These are phyloP conservation scores for Buathra laborator DNA, from an alignment of 2,888 invertebrate genomes.

Conservation along the genomic window DNA sequence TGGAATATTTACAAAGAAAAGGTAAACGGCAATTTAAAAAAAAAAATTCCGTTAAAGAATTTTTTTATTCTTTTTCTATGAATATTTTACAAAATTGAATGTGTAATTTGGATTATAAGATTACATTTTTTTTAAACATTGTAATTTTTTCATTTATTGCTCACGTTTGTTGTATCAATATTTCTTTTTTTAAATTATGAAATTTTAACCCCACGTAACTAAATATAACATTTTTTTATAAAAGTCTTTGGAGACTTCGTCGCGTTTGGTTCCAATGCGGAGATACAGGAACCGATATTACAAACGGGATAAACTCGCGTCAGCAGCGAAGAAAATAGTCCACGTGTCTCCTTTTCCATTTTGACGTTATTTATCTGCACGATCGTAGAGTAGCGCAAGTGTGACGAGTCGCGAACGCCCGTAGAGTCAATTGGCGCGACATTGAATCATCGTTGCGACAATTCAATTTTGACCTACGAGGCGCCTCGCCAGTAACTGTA, in stretches of 20 bases:
- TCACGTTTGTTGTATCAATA: no score
- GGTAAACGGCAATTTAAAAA: background rate
- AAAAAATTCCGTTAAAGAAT: no score
- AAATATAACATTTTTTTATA: no score
- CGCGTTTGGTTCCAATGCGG: no score
- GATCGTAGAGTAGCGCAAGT: background rate
- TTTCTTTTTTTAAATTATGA: no score
- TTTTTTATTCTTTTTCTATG: no score
- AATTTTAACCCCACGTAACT: no score
- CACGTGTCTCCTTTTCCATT: constrained; percentile 47
- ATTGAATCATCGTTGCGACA: constrained; percentile 70
- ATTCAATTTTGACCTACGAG: constrained; percentile 67
- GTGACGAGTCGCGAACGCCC: constrained; percentile 29
- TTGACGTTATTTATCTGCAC: constrained; percentile 39
- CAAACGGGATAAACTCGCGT: constrained; percentile 2
- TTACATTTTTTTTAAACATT: no score
- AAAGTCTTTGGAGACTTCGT: no score
- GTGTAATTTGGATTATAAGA: no score
- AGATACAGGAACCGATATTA: background rate
- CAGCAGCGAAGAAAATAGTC: constrained; percentile 9
- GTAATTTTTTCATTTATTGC: background rate
- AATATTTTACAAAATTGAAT: background rate
- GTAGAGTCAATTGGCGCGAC: constrained; percentile 67
- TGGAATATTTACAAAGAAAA: background rate
- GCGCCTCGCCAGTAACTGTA: constrained; percentile 10